phyloP scores from a whole-genome alignment of 2,888 invertebrate genomes.

The Rosalia funebris region DNA sequence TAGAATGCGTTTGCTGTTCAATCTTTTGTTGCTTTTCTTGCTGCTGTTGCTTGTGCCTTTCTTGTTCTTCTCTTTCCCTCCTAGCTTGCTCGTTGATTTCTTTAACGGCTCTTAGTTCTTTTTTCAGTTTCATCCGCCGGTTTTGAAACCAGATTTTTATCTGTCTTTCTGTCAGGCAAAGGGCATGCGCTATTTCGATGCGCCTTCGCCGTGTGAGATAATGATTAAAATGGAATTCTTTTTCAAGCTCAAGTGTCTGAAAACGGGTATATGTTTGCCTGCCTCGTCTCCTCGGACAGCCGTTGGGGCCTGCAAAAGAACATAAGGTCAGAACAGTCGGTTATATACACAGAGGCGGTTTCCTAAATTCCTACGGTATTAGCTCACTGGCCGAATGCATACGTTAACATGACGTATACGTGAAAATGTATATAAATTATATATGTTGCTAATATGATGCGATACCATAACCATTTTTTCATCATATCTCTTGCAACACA shows the following conservation, averaged over 20 bases:
- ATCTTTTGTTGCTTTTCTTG: conserved; percentile 85
- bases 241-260: conserved; percentile 97
- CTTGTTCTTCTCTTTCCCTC: conserved; percentile 89
- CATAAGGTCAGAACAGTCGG: conserved; percentile 7
- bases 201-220: conserved; percentile 95
- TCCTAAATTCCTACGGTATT: conserved; percentile 2
- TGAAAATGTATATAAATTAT: too few relatives aligned
- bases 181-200: conserved; percentile 96
- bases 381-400: neutral
- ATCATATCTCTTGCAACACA: too few relatives aligned
- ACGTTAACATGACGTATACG: too few relatives aligned
- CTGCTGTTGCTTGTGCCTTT: conserved; percentile 90
- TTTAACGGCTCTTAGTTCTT: conserved; percentile 92
- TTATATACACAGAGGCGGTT: conserved; percentile 9
- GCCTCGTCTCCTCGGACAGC: conserved; percentile 92
- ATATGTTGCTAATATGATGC: too few relatives aligned
- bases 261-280: conserved; percentile 98
- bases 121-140: conserved; percentile 95
- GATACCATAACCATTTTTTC: too few relatives aligned
- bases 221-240: conserved; percentile 98
- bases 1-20: conserved; percentile 73
- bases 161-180: conserved; percentile 95
- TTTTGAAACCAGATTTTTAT: conserved; percentile 99
- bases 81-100: conserved; percentile 95
- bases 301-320: conserved; percentile 87